Evolutionary conservation across 2,888 invertebrate genomes (phyloP), one percentile per base, ranked within the genome.

Genomic region (Litoditis marina): DNA sequence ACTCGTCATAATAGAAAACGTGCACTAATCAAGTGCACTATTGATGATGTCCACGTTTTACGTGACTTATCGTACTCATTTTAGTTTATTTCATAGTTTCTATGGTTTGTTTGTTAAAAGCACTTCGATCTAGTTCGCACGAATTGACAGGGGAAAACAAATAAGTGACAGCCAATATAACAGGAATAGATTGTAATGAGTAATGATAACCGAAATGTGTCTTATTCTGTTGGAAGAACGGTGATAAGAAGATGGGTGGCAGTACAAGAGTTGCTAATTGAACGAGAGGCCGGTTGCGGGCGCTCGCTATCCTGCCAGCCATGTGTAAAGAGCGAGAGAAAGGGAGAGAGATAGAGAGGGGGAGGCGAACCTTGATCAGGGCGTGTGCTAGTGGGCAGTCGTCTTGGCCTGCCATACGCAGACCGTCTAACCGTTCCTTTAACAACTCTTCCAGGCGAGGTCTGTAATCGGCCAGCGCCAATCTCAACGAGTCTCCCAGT

Each of bases 341-440:
- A 54, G 31, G 49, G n/a, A n/a, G 34, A 64, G 44, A 46, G 7
- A 32, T 22, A 22, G 27, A 59, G 36, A 59, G 32, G 11, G 55
- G 49, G 19, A 61, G 1, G 49, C 71, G 53, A 30, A 78, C 77
- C 68, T 78, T 63, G 19, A 78, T 58, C 47, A 76, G 66, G 34
- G 64, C 60, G 34, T 68, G 63, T 25, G 78, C 79, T 42, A 71
- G 63, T 31, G 70, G 57, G 30, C 65, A 54, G 64, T 79, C 79
- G 47, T 73, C 72, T 52, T 78, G 74, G 27, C 74, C 74, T 50
- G 72, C 68, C 66, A 77, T 60, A 42, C 73, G 71, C 27, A 79
- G 60, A 19, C 71, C 72, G 44, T 66, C 60, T 52, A 79, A 60
- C 57, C 70, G 66, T 32, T 64, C 63, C 28, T 63, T 47, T 25